Evolutionary conservation across 2,888 invertebrate genomes (phyloP).

Genomic region (Actias luna): DNA sequence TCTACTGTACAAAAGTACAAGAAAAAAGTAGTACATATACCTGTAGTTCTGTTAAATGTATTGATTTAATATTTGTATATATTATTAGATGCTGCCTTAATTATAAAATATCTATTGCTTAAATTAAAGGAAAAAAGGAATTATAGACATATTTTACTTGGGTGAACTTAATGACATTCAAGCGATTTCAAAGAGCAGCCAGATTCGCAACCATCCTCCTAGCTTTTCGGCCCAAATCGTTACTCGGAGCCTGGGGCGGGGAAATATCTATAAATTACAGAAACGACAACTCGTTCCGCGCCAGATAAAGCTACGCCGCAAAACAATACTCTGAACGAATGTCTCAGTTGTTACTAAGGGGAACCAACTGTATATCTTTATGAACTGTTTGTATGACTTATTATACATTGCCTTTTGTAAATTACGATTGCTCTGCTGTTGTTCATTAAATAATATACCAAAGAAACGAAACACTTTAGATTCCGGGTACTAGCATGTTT

Average conservation of each 20-base stretch:
- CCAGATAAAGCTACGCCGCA: constrained; percentile 77
- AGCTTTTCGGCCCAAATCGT: constrained; percentile 59
- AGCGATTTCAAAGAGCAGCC: constrained; percentile 33
- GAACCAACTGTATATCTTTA: constrained; percentile 70
- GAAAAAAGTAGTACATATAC: no score
- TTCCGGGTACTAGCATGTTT: neutral
- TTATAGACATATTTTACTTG: neutral
- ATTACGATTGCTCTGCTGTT: constrained; percentile 47
- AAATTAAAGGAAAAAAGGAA: no score
- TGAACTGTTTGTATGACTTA: constrained; percentile 66
- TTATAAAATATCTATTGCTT: no score
- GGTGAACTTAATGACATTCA: neutral
- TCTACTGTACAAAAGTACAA: no score
- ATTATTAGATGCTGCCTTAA: no score
- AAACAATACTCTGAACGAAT: constrained; percentile 75
- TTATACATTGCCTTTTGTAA: constrained; percentile 50
- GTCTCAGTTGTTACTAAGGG: constrained; percentile 67
- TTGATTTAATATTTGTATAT: no score
- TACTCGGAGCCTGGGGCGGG: constrained; percentile 68
- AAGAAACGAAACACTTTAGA: neutral
- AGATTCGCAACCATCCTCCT: constrained; percentile 43
- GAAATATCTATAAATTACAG: constrained; percentile 78
- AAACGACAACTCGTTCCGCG: constrained; percentile 77
- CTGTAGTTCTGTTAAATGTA: no score
- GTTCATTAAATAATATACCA: constrained; percentile 30